Evolutionary conservation across 2,888 invertebrate genomes (phyloP).

Genomic region (Plemyria rubiginata): DNA sequence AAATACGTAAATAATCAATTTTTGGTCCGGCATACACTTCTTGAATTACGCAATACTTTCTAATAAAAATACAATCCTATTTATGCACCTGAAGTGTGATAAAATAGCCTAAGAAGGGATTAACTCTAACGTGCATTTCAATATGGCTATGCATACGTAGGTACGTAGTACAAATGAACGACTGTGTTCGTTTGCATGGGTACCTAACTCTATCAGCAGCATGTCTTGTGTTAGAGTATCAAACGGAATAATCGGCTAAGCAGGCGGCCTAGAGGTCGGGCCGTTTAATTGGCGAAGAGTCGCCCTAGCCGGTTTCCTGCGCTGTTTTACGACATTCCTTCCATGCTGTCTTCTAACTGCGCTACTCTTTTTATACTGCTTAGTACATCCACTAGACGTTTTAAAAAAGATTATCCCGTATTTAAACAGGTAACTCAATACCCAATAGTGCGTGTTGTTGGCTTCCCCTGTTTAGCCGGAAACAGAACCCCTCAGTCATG

Average conservation of each 20-base stretch:
- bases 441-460: constrained; percentile 44
- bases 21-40: no score
- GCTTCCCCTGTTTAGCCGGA: constrained; percentile 72
- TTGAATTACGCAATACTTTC: no score
- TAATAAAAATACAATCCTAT: no score
- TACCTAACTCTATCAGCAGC: constrained; percentile 28
- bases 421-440: constrained; percentile 37
- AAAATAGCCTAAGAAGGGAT: no score
- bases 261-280: constrained; percentile 72
- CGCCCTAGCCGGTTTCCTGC: constrained; percentile 71
- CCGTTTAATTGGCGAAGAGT: constrained; percentile 81
- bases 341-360: constrained; percentile 53
- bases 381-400: constrained; percentile 46
- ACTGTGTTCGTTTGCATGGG: constrained; percentile 29
- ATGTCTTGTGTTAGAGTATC: constrained; percentile 59
- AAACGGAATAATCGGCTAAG: constrained; percentile 55
- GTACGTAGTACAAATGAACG: background rate
- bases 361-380: constrained; percentile 31
- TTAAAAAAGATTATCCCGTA: constrained; percentile 28
- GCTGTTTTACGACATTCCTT: constrained; percentile 77
- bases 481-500: constrained; percentile 68
- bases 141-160: background rate
- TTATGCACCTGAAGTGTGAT: no score
- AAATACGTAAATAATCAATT: no score
- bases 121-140: background rate